These are phyloP conservation scores for Abrostola tripartita DNA, from an alignment of 2,888 invertebrate species.

Conservation along the genomic window DNA sequence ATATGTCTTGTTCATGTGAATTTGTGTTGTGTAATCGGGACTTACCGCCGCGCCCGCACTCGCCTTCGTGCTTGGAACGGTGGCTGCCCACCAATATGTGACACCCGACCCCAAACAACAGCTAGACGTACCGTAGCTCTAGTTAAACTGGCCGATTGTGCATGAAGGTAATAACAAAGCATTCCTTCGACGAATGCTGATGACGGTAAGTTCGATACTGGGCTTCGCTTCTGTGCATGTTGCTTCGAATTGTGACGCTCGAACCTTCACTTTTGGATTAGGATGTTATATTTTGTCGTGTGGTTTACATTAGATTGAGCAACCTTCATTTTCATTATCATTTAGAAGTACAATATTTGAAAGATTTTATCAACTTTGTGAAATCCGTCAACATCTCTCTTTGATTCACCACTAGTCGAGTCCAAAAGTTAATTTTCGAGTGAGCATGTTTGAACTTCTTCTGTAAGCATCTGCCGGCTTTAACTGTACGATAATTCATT, in stretches of 20 bases:
- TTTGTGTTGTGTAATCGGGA: slow-evolving; percentile 87
- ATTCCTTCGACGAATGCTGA: slow-evolving; percentile 85
- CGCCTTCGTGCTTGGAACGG: slow-evolving; percentile 82
- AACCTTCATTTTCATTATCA: slow-evolving; percentile 29
- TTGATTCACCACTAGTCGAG: slow-evolving; percentile 2
- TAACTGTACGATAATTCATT: slow-evolving; percentile 81
- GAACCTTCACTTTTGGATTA: slow-evolving; percentile 54
- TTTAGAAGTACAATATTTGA: slow-evolving; percentile 17
- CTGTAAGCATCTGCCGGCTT: slow-evolving; percentile 60
- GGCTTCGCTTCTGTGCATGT: slow-evolving; percentile 74
- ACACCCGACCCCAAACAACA: slow-evolving; percentile 75
- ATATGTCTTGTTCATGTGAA: slow-evolving; percentile 87
- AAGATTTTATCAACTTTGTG: slow-evolving; percentile 17
- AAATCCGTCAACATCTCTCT: slow-evolving; percentile 22
- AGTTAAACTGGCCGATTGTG: slow-evolving; percentile 79
- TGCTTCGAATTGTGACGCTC: slow-evolving; percentile 50
- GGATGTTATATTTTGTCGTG: slow-evolving; percentile 17
- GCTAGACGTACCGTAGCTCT: slow-evolving; percentile 83
- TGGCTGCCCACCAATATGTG: slow-evolving; percentile 81
- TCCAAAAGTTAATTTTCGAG: slow-evolving; percentile 76
- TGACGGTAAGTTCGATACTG: slow-evolving; percentile 80
- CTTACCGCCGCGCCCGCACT: slow-evolving; percentile 84
- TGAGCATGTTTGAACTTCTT: slow-evolving; percentile 63
- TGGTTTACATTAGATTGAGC: slow-evolving; percentile 8
- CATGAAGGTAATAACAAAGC: slow-evolving; percentile 84